These are phyloP conservation scores for Phodopus roborovskii DNA, from an alignment of 2,113 vertebrate species.

Conservation along the genomic window DNA sequence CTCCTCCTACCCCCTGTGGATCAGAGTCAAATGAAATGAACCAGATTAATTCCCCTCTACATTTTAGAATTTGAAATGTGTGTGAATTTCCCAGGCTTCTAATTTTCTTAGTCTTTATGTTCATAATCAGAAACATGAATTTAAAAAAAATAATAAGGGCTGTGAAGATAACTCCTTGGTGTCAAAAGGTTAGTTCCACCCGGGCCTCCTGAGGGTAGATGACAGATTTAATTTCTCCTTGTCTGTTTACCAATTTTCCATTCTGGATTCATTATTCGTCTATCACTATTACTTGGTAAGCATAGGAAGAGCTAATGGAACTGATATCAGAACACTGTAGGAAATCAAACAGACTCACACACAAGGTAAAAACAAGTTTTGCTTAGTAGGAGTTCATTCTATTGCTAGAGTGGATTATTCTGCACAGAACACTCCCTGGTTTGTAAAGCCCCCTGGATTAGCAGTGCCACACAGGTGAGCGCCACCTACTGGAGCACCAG, in stretches of 20 bases:
- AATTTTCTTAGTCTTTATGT: neutral
- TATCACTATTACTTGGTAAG: constrained; percentile 28
- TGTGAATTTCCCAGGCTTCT: neutral
- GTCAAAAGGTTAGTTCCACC: constrained; percentile 14
- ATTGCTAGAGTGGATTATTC: constrained; percentile 41
- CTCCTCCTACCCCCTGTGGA: no score
- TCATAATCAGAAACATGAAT: neutral
- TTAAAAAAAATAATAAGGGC: neutral
- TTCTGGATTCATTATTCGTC: neutral
- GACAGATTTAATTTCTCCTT: neutral
- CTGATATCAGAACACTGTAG: neutral
- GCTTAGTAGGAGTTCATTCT: constrained; percentile 35
- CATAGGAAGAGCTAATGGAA: constrained; percentile 8
- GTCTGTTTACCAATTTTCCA: constrained; percentile 26
- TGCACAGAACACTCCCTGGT: neutral
- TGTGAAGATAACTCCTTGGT: neutral
- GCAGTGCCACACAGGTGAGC: neutral
- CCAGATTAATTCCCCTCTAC: neutral
- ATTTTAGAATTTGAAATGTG: neutral
- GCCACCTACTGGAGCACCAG: constrained; percentile 76
- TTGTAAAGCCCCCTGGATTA: neutral
- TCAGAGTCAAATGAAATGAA: neutral
- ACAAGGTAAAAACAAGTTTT: constrained; percentile 30
- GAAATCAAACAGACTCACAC: constrained; percentile 40
- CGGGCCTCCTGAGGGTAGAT: neutral